These are phyloP conservation scores for Eupithecia inturbata DNA, from an alignment of 2,888 invertebrate species.

Conservation along the genomic window DNA sequence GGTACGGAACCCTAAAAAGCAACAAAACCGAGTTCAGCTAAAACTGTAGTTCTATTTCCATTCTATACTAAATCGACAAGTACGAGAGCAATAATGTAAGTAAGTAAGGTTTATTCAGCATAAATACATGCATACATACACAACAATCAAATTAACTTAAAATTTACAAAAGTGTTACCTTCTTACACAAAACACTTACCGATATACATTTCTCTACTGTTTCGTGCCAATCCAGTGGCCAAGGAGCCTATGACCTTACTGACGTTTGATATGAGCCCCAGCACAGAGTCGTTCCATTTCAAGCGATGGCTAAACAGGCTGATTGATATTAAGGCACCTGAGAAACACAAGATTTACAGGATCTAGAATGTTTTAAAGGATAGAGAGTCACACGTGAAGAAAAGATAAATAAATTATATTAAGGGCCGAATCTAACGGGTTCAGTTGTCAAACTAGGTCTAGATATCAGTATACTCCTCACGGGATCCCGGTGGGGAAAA, in stretches of 20 bases:
- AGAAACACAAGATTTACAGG: constrained; percentile 32
- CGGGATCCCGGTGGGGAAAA: no score
- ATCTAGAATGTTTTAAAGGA: neutral
- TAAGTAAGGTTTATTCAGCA: no score
- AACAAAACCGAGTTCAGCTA: neutral
- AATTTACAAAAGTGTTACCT: neutral
- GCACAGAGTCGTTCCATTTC: constrained; percentile 71
- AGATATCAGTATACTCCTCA: no score
- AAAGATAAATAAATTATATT: no score
- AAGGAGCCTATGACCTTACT: constrained; percentile 69
- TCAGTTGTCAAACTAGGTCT: no score
- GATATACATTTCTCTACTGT: constrained; percentile 67
- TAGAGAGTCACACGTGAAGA: neutral
- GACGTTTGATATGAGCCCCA: constrained; percentile 69
- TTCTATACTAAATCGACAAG: no score
- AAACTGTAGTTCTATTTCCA: no score
- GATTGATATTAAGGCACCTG: constrained; percentile 74
- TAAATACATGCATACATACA: no score
- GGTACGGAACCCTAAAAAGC: neutral
- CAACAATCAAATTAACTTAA: no score
- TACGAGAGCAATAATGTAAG: no score
- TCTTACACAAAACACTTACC: constrained; percentile 53
- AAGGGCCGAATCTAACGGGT: no score
- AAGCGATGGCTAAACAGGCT: constrained; percentile 70
- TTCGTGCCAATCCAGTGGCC: constrained; percentile 65